Conservation (phyloP, 2,113 vertebrate species). For the Podarcis raffonei region DNA sequence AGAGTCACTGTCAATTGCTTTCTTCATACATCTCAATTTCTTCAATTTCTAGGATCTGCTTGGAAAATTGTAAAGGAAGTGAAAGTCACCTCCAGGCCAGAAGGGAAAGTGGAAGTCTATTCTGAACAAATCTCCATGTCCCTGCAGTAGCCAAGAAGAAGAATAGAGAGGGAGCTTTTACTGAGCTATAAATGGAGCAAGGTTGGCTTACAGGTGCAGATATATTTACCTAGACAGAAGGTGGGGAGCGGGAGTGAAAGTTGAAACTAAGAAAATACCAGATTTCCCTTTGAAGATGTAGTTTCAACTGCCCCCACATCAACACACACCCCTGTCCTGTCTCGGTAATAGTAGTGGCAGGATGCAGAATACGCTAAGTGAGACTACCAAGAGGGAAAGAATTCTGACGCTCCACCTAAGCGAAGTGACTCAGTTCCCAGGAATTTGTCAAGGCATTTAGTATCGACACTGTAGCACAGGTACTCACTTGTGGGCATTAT, state of each 20-base stretch:
- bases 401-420: background rate
- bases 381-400: background rate
- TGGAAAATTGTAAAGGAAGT: background rate
- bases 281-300: background rate
- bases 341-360: background rate
- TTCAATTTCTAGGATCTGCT: background rate
- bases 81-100: background rate
- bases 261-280: background rate
- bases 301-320: accelerated
- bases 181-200: background rate
- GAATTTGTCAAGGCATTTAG: background rate
- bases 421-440: background rate
- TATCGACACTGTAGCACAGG: background rate
- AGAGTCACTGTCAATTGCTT: background rate
- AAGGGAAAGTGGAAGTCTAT: background rate
- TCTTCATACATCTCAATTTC: background rate
- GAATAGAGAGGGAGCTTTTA: background rate
- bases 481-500: no score
- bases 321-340: background rate
- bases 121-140: background rate
- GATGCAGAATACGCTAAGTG: background rate
- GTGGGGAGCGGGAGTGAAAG: no score
- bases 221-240: background rate
- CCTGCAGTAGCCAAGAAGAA: background rate
- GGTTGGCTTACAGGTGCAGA: background rate